Evolutionary conservation across 2,888 invertebrate genomes (phyloP).

Genomic region (Ennomos fuscantarius): DNA sequence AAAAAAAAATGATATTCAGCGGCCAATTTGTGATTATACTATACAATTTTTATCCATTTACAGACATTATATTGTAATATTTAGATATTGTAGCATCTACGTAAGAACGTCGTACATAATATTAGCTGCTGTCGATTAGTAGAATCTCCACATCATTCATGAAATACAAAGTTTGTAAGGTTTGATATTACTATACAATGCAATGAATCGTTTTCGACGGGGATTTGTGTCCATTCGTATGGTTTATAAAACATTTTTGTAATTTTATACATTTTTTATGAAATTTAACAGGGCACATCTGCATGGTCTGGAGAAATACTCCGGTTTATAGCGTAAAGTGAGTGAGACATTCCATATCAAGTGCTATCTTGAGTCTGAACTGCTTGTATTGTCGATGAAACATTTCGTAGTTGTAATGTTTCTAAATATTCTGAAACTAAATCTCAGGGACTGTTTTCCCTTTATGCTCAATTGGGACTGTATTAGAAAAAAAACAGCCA

Average conservation of each 20-base stretch:
- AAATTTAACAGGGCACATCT: constrained; percentile 77
- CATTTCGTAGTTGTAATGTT: constrained; percentile 6
- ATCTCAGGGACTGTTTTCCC: constrained; percentile 2
- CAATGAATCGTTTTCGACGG: constrained; percentile 65
- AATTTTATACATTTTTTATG: constrained; percentile 83
- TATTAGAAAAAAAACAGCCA: constrained; percentile 22
- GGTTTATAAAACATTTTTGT: constrained; percentile 80
- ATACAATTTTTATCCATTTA: constrained; percentile 82
- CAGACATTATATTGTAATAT: constrained; percentile 73
- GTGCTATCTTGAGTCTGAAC: constrained; percentile 46
- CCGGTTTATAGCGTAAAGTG: constrained; percentile 72
- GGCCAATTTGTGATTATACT: constrained; percentile 80
- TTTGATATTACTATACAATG: constrained; percentile 79
- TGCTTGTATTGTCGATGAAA: constrained; percentile 8
- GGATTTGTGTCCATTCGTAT: constrained; percentile 68
- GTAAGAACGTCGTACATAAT: constrained; percentile 18
- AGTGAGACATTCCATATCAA: constrained; percentile 85
- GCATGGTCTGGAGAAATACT: constrained; percentile 66
- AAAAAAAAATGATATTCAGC: constrained; percentile 59
- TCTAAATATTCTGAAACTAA: constrained; percentile 2
- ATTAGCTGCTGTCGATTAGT: constrained; percentile 55
- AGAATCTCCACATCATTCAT: constrained; percentile 71
- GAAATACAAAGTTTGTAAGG: constrained; percentile 62
- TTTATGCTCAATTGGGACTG: constrained; percentile 21
- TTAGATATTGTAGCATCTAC: constrained; percentile 71